Evolutionary conservation across 2,797 vertebrate genomes (phyloP).

Genomic region (Acanthopagrus latus): DNA sequence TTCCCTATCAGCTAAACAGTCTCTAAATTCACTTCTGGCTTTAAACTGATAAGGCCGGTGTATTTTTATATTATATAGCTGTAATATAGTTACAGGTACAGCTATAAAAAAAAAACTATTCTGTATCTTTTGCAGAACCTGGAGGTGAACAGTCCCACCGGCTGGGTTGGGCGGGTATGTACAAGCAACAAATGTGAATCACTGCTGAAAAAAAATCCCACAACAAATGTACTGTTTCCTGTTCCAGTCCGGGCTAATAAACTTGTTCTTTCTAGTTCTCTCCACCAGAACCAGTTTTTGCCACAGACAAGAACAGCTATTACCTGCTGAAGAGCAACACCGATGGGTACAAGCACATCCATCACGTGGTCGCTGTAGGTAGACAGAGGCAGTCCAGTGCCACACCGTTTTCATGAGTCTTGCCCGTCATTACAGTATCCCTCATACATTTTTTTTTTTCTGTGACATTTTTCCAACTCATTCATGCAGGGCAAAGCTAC

Average conservation of each 20-base stretch:
- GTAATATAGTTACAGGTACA: not conserved
- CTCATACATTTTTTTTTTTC: not conserved
- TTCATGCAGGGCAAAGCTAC: slow-evolving; percentile 77
- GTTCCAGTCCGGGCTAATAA: not conserved
- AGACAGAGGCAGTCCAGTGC: not conserved
- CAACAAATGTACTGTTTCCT: too few species aligned
- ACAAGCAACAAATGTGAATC: not conserved
- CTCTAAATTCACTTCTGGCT: not conserved
- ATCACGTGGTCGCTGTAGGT: slow-evolving; percentile 86
- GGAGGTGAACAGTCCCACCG: slow-evolving; percentile 85
- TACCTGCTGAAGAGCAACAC: slow-evolving; percentile 92
- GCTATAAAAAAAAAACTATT: slow-evolving; percentile 5
- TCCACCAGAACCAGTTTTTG: slow-evolving; percentile 90
- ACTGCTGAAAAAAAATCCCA: too few species aligned
- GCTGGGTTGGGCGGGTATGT: slow-evolving; percentile 96
- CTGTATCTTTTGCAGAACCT: slow-evolving; percentile 69
- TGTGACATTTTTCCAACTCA: not conserved
- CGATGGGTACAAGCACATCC: slow-evolving; percentile 93
- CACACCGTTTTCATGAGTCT: too few species aligned
- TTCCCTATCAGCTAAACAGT: not conserved
- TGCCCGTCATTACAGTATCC: not conserved
- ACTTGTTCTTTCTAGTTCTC: slow-evolving; percentile 89
- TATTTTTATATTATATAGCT: not conserved
- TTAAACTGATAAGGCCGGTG: not conserved
- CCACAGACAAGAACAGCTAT: slow-evolving; percentile 86